Conservation (phyloP, 2,113 vertebrate species). For the Calonectris borealis region DNA sequence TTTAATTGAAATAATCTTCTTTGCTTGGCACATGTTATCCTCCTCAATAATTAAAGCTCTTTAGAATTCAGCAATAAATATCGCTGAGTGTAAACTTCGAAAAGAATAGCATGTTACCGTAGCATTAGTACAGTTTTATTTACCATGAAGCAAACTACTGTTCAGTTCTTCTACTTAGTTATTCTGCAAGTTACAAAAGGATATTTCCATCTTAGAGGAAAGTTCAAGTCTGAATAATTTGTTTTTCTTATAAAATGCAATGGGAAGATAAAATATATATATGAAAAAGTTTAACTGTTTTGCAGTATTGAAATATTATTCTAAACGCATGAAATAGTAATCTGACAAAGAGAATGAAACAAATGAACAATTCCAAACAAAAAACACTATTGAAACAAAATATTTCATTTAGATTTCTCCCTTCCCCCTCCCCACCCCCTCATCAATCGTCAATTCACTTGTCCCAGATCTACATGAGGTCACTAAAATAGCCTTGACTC, state of each 20-base stretch:
- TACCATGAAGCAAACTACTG: background rate
- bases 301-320: background rate
- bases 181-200: background rate
- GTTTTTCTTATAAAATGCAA: background rate
- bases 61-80: background rate
- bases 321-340: background rate
- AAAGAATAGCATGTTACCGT: background rate
- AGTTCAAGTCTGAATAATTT: background rate
- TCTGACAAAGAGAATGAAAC: background rate
- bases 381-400: background rate
- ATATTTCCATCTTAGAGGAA: background rate
- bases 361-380: background rate
- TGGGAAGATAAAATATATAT: background rate
- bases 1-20: background rate
- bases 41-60: background rate
- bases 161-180: background rate
- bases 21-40: background rate
- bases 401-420: background rate
- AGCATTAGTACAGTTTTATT: background rate
- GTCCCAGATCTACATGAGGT: background rate
- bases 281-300: background rate
- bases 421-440: background rate
- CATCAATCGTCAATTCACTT: conserved; percentile 17
- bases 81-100: background rate
- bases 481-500: background rate